phyloP scores from a whole-genome alignment of 2,888 invertebrate species.

The Xestoiulus laeticollis region DNA sequence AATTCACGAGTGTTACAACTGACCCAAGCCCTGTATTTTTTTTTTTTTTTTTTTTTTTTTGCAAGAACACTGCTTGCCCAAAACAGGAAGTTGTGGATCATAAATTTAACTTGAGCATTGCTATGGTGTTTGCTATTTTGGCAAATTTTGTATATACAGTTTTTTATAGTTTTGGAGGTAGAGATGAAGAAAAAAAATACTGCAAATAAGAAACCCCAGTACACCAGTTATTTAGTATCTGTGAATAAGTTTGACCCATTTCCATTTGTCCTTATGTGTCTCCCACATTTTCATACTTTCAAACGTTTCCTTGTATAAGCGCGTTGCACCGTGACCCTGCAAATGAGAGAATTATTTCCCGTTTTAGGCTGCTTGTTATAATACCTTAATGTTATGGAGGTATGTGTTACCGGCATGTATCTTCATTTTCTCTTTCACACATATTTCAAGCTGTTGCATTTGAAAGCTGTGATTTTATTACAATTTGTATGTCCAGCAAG shows the following conservation, averaged over 20 bases:
- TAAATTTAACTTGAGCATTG: not conserved
- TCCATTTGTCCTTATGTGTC: not conserved
- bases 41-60: too few relatives aligned
- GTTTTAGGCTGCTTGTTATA: not conserved
- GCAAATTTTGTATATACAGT: not conserved
- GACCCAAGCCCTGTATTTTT: too few relatives aligned
- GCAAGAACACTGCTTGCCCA: not conserved
- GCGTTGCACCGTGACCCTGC: not conserved
- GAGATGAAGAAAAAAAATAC: not conserved
- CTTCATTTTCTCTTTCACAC: not conserved
- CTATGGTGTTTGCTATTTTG: not conserved
- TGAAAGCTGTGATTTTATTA: not conserved
- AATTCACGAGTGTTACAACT: too few relatives aligned
- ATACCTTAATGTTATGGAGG: not conserved
- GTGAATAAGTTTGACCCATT: not conserved
- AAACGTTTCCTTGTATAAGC: not conserved
- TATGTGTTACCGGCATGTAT: not conserved
- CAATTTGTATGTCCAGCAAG: not conserved
- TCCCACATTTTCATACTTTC: not conserved
- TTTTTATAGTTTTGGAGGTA: not conserved
- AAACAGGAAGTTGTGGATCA: not conserved
- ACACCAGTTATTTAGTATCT: not conserved
- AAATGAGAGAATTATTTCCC: not conserved
- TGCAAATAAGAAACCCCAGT: not conserved
- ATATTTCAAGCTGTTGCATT: not conserved